These are phyloP conservation scores for Alcedo quadribrachys DNA, from an alignment of 2,797 vertebrate genomes.

Conservation along the genomic window DNA sequence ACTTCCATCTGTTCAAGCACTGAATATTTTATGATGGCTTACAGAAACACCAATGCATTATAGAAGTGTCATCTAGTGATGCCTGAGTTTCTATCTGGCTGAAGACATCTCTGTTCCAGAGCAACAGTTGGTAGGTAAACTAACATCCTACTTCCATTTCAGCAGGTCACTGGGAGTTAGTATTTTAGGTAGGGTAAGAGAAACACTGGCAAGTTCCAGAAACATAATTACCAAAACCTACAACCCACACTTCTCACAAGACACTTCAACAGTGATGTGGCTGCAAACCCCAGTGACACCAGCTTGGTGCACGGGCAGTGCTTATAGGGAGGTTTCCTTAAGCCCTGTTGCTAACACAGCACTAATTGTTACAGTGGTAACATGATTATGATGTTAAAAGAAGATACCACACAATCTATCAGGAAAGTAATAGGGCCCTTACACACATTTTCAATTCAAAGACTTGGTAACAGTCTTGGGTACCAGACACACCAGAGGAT, in stretches of 20 bases:
- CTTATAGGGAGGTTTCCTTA: background rate
- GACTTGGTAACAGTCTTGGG: background rate
- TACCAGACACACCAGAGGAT: background rate
- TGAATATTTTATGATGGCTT: constrained; percentile 50
- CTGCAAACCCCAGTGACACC: background rate
- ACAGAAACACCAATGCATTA: constrained; percentile 3
- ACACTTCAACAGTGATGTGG: background rate
- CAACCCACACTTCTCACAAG: accelerated
- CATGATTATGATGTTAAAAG: background rate
- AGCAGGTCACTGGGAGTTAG: background rate
- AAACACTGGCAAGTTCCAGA: background rate
- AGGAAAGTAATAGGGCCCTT: background rate
- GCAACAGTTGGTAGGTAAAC: background rate
- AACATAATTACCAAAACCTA: background rate
- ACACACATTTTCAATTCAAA: background rate
- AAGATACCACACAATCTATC: background rate
- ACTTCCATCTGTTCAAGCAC: constrained; percentile 33
- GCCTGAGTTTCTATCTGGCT: background rate
- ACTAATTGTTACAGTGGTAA: too few species aligned
- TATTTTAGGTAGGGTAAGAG: background rate
- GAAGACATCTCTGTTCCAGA: background rate
- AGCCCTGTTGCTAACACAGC: background rate
- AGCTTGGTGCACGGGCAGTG: background rate
- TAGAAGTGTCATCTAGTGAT: background rate
- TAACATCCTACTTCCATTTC: background rate